Conservation (phyloP, 2,888 invertebrate genomes). For the Girardia tigrina region DNA sequence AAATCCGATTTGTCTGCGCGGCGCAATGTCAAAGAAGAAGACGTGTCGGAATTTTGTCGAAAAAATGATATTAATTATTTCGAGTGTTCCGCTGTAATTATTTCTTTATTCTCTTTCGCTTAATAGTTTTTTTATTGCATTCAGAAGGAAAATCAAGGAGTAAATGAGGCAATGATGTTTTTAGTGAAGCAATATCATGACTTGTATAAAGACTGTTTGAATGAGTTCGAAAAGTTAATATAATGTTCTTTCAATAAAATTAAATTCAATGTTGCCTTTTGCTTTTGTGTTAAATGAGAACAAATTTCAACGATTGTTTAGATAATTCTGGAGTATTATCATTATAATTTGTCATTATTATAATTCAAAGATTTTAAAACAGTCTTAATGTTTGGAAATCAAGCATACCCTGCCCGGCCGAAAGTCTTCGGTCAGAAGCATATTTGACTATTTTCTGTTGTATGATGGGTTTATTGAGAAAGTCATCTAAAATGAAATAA, state of each 20-base stretch:
- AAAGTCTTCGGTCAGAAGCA: no score
- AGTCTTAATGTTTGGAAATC: no score
- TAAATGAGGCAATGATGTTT: neutral
- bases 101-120: no score
- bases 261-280: no score
- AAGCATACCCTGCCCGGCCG: no score
- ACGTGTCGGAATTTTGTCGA: neutral
- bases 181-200: slow-evolving; percentile 14
- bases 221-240: neutral
- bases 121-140: no score
- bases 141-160: slow-evolving; percentile 7
- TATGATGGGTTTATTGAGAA: no score
- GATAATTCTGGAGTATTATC: neutral
- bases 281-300: no score
- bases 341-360: neutral
- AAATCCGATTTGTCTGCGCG: neutral
- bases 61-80: neutral
- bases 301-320: neutral
- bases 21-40: neutral
- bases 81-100: slow-evolving; percentile 1
- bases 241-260: neutral
- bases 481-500: no score
- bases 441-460: no score
- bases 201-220: slow-evolving; percentile 23
- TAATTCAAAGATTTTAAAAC: no score